Evolutionary conservation across 2,113 vertebrate genomes (phyloP).

Genomic region (Ammodytes marinus): DNA sequence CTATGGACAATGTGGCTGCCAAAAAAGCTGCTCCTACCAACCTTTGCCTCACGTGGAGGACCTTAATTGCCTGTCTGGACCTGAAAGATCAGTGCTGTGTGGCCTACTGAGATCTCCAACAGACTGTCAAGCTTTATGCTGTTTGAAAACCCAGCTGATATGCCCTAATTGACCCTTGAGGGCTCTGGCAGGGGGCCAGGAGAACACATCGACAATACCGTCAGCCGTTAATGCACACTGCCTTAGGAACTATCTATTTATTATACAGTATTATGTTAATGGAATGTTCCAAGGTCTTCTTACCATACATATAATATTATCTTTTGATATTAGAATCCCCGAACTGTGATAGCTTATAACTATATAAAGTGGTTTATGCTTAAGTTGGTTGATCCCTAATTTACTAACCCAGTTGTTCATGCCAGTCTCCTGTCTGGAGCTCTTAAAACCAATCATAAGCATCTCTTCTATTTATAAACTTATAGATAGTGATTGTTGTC

Average conservation of each 20-base stretch:
- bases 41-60: slow-evolving; percentile 13
- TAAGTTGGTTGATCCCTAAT: slow-evolving; percentile 52
- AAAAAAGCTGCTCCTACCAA: slow-evolving; percentile 5
- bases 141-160: slow-evolving; percentile 37
- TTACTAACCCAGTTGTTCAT: slow-evolving; percentile 34
- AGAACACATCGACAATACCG: slow-evolving; percentile 5
- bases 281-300: slow-evolving; percentile 30
- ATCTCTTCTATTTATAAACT: slow-evolving; percentile 22
- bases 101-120: slow-evolving; percentile 26
- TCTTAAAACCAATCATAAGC: slow-evolving; percentile 19
- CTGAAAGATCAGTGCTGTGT: slow-evolving; percentile 1
- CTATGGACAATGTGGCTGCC: neutral
- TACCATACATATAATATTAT: slow-evolving; percentile 48
- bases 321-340: slow-evolving; percentile 31
- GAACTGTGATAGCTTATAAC: slow-evolving; percentile 41
- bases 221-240: slow-evolving; percentile 27
- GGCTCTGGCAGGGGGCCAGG: slow-evolving; percentile 46
- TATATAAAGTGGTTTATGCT: slow-evolving; percentile 48
- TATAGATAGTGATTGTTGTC: slow-evolving; percentile 34
- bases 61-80: slow-evolving; percentile 30
- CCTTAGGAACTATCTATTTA: slow-evolving; percentile 32
- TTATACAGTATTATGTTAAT: slow-evolving; percentile 56
- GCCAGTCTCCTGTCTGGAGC: slow-evolving; percentile 30
- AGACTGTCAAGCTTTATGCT: slow-evolving; percentile 23
- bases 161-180: slow-evolving; percentile 58